A percentile compares a stretch with the other conserved stretches of the same genome.
These are phyloP conservation scores for Lemur catta DNA, from an alignment of 2,797 vertebrate species.

Conservation along the genomic window DNA sequence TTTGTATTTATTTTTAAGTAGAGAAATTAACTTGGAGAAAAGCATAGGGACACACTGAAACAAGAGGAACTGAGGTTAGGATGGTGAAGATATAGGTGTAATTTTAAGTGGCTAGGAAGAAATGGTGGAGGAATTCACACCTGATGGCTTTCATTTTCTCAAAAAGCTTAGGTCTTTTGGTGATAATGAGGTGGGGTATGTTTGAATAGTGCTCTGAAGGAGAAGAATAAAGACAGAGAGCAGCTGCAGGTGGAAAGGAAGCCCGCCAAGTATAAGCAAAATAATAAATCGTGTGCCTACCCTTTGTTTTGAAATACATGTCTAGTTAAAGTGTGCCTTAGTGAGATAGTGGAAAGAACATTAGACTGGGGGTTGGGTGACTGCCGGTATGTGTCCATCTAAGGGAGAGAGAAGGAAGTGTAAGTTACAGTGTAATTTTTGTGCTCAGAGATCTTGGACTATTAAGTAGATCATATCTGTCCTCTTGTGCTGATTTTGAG, in stretches of 20 bases:
- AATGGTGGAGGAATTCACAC: neutral
- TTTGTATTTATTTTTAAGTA: neutral
- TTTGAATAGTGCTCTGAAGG: slow-evolving; percentile 7
- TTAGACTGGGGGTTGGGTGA: neutral
- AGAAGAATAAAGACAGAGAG: neutral
- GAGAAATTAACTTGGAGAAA: neutral
- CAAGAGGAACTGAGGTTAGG: neutral
- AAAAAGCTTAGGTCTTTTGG: neutral
- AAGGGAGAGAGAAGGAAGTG: neutral
- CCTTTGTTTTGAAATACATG: neutral
- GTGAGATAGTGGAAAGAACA: neutral
- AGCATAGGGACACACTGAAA: neutral
- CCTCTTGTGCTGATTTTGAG: slow-evolving; percentile 16
- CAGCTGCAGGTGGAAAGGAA: neutral
- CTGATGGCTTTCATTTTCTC: neutral
- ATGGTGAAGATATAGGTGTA: neutral
- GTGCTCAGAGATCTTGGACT: neutral
- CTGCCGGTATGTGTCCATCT: neutral
- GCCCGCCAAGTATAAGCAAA: neutral
- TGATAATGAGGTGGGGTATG: neutral
- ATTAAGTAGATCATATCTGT: neutral
- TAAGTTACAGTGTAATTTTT: neutral
- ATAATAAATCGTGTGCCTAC: neutral
- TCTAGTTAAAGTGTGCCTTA: slow-evolving; percentile 15
- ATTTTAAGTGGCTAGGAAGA: neutral